Evolutionary conservation across 2,888 invertebrate genomes (phyloP).

Genomic region (Podabrus alpinus): DNA sequence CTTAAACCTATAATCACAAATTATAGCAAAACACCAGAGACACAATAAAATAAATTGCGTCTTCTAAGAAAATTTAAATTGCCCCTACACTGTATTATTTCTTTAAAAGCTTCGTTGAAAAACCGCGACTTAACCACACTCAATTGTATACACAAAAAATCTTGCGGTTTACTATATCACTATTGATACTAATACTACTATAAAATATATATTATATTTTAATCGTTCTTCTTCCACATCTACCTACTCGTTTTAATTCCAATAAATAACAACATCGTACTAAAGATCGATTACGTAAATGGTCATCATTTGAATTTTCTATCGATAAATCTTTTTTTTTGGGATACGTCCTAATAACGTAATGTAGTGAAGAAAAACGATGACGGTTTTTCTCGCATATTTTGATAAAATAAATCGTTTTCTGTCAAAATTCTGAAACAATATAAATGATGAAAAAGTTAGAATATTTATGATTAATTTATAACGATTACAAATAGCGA

Average conservation of each 20-base stretch:
- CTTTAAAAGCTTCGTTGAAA: slow-evolving; percentile 19
- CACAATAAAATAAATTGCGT: slow-evolving; percentile 10
- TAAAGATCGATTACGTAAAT: background rate
- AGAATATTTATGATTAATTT: slow-evolving; percentile 40
- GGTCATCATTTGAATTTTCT: slow-evolving; percentile 33
- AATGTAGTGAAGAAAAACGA: slow-evolving; percentile 40
- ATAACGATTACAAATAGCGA: slow-evolving; percentile 32
- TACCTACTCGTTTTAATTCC: background rate
- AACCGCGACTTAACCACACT: slow-evolving; percentile 21
- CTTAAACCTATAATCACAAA: slow-evolving; percentile 13
- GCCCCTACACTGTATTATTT: slow-evolving; percentile 8
- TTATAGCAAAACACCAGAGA: slow-evolving; percentile 6
- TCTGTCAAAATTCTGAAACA: slow-evolving; percentile 35
- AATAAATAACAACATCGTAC: background rate
- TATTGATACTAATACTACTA: no score
- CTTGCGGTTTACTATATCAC: slow-evolving; percentile 13
- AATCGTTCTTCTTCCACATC: background rate
- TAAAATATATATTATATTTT: background rate
- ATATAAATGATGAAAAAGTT: slow-evolving; percentile 36
- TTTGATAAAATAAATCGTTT: slow-evolving; percentile 37
- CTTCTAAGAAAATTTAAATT: slow-evolving; percentile 22
- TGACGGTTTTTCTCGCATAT: slow-evolving; percentile 30
- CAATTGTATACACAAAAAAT: slow-evolving; percentile 5
- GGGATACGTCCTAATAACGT: slow-evolving; percentile 40
- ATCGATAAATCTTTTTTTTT: slow-evolving; percentile 37